These are phyloP conservation scores for Mormyrus lacerda DNA, from an alignment of 2,113 vertebrate genomes.

Conservation along the genomic window DNA sequence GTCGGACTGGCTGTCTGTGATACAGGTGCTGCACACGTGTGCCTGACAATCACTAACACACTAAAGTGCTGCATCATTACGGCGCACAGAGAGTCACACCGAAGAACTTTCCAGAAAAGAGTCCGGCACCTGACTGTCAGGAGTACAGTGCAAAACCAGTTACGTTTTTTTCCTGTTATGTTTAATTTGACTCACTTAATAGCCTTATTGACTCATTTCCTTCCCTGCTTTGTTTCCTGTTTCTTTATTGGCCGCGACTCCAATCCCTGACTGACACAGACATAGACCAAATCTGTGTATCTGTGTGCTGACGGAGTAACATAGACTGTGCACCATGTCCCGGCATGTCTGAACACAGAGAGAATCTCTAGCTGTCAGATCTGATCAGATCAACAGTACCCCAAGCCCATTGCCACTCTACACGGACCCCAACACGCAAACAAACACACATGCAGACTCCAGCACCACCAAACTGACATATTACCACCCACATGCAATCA, in stretches of 20 bases:
- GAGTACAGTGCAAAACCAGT: not conserved
- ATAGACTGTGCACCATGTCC: constrained; percentile 20
- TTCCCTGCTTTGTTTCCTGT: not conserved
- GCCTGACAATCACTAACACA: not conserved
- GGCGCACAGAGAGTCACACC: not conserved
- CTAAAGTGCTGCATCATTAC: not conserved
- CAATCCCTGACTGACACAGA: constrained; percentile 12
- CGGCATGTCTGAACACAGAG: constrained; percentile 41
- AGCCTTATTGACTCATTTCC: not conserved
- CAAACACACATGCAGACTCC: not conserved
- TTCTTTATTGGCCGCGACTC: not conserved
- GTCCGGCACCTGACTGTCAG: not conserved
- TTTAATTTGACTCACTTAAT: not conserved
- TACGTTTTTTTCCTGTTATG: not conserved
- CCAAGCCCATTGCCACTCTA: not conserved
- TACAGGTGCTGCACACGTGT: not conserved
- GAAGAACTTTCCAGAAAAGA: not conserved
- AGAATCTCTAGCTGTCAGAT: constrained; percentile 40
- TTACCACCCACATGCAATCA: not conserved
- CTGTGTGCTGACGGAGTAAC: constrained; percentile 24
- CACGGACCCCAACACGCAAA: not conserved
- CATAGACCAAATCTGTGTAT: constrained; percentile 31
- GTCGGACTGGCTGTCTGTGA: not conserved
- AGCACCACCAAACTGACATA: not conserved
- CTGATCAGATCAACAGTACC: constrained; percentile 42